Evolutionary conservation across 2,797 vertebrate species (phyloP), one percentile per base, ranked within the genome.

Genomic region (Spondyliosoma cantharus): DNA sequence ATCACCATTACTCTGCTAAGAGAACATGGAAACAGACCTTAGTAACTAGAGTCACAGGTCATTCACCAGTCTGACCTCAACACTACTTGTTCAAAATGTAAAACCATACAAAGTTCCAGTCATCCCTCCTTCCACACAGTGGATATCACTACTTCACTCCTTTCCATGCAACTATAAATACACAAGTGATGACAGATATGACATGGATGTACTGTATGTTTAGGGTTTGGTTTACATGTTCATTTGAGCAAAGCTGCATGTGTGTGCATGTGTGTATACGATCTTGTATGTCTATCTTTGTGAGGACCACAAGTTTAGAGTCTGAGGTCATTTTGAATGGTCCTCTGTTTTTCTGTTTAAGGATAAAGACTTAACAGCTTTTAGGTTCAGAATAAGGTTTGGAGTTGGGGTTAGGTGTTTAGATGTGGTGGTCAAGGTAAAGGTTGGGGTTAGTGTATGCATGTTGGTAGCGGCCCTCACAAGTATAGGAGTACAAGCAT

Each of bases 151-250:
- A 22, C 63, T 29, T 11, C 61, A 70, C 54, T 1, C 16, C 46
- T 71, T 78, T 78, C 64, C 61, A 71, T 62, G 7, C 11, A 57
- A 68, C 70, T 78, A 83, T 62, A 48, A 85, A 80, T 64, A 72
- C 25, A 72, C 20, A 68, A 43, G 20, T n/a, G 22, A 54, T 75
- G 74, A 84, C 64, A 76, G 22, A 64, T 65, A 63, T 49, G 43
- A 53, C 9, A 46, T 63, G 11, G 62, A 56, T 67, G 25, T 70
- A 45, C 59, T 67, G 25, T 70, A 37, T 59, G 46, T 71, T 69
- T 32, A 53, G 25, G 27, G 24, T 62, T 70, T 66, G 4, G 7
- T 58, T 74, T 76, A 65, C 20, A 76, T 1, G 19, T 46, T 76
- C 0, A 20, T 61, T 56, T 54, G 43, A 60, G 42, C 17, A 79